Base-by-base conservation (phyloP, 2,797 vertebrate species). In the Macroramphosus scolopax region DNA sequence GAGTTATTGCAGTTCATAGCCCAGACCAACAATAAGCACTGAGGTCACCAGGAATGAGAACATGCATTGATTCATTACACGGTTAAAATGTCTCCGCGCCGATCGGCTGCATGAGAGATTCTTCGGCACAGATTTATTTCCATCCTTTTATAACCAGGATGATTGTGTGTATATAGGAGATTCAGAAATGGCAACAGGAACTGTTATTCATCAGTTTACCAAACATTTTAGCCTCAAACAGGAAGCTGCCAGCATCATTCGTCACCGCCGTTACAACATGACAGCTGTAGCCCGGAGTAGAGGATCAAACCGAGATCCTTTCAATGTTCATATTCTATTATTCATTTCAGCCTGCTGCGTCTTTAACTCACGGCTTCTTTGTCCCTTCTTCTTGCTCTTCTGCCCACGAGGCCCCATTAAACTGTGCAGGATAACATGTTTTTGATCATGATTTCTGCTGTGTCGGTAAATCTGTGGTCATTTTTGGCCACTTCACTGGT, bases 221-320 rank as follows among this genome's bases (percentile, higher is more conserved):
- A 69, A 51, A 51, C 35, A 33, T 45, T 36, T 54, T 42, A 39
- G 51, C 59, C 61, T 25, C 58, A 62, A 55, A 51, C 56, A 39
- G 60, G 45, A 53, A 22, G 34, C 25, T 66, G 44, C 71, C 68
- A 64, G 43, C 49, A 40, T 65, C 64, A 54, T 77, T 80, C 80
- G 63, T 78, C 69, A 68, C 50, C 58, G 75, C 66, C 66, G 63
- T 72, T 72, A 72, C 66, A 65, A 67, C 57, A 62, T 56, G 74
- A 50, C 80, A 83, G 77, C 63, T 34, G 47, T 49, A 71, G 72
- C 59, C 62, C 35, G 51, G 39, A 68, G 72, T 39, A 50, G 42
- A 52, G 40, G 69, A 75, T 84, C 76, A 77, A 71, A 72, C 73
- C 63, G 53, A 39, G 55, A 62, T 64, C 52, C 42, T 37, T 63